Conservation (phyloP, 2,888 invertebrate genomes). For the Amphipyra tragopoginis region DNA sequence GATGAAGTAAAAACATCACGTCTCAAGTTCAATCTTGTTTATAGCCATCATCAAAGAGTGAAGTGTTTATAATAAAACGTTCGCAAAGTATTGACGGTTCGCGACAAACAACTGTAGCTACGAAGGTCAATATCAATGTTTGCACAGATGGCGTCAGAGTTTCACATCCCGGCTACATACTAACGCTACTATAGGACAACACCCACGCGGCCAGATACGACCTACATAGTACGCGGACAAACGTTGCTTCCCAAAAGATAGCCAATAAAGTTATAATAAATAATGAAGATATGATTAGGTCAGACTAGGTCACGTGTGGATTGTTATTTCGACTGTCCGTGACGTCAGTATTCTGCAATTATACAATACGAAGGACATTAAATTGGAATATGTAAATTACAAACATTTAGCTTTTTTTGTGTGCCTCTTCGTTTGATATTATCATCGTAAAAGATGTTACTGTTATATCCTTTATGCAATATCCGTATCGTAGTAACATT, state of each 20-base stretch:
- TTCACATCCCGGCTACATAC: conserved; percentile 42
- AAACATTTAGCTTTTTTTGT: neutral
- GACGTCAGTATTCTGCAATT: conserved; percentile 28
- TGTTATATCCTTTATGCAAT: conserved; percentile 22
- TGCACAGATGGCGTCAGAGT: conserved; percentile 67
- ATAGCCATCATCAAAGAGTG: conserved; percentile 45
- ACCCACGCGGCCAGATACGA: conserved; percentile 20
- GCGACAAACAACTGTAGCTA: conserved; percentile 49
- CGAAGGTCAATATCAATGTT: conserved; percentile 73
- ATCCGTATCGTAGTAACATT: conserved; percentile 18
- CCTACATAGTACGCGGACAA: conserved; percentile 10
- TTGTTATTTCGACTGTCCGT: conserved; percentile 18
- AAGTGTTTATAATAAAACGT: conserved; percentile 54
- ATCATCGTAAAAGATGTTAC: conserved; percentile 10
- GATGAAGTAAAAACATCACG: conserved; percentile 7
- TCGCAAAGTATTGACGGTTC: conserved; percentile 41
- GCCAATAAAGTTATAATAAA: conserved; percentile 8
- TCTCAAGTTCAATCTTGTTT: conserved; percentile 28
- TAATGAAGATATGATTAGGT: conserved; percentile 23
- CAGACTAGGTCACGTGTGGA: conserved; percentile 31
- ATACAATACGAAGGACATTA: conserved; percentile 28
- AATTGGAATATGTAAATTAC: conserved; percentile 13
- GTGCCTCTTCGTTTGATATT: neutral
- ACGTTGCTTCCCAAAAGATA: conserved; percentile 6
- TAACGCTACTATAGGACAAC: conserved; percentile 23